Conservation (phyloP, 92 coral and sea anemone species). For the Phymanthus crucifer region DNA sequence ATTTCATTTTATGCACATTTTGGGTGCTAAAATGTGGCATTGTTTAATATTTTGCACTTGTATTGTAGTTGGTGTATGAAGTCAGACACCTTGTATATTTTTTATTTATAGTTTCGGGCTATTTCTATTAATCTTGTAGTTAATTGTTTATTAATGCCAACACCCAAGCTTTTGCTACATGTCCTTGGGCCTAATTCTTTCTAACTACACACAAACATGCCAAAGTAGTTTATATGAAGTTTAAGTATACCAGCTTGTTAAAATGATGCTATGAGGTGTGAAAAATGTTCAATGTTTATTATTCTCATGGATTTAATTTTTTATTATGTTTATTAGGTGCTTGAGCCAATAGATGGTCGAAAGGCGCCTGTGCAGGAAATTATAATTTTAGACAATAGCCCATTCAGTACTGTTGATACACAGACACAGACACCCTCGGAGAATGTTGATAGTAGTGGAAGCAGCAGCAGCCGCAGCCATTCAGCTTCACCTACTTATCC, state of each 20-base stretch:
- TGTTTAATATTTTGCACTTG: background rate
- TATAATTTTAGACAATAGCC: slow-evolving; percentile 48
- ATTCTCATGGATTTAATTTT: background rate
- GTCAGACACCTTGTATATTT: background rate
- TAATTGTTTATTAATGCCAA: background rate
- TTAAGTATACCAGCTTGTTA: background rate
- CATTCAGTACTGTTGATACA: slow-evolving; percentile 73
- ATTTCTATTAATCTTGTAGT: background rate
- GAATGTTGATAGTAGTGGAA: slow-evolving; percentile 71
- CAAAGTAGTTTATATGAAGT: background rate
- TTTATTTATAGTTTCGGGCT: background rate
- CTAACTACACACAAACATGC: background rate
- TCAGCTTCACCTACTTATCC: slow-evolving; percentile 86
- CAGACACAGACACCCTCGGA: slow-evolving; percentile 85
- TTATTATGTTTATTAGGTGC: slow-evolving; percentile 27
- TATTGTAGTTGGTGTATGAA: background rate
- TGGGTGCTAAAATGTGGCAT: background rate
- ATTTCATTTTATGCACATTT: background rate
- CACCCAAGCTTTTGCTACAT: background rate
- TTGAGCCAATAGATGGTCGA: slow-evolving; percentile 84
- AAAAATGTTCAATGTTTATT: background rate
- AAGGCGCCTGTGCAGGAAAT: slow-evolving; percentile 83
- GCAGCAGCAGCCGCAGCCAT: slow-evolving; percentile 77
- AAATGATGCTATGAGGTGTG: background rate
- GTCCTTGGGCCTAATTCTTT: background rate